phyloP scores from a whole-genome alignment of 1,140 invertebrate species.

The Drosophila kurseongensis region DNA sequence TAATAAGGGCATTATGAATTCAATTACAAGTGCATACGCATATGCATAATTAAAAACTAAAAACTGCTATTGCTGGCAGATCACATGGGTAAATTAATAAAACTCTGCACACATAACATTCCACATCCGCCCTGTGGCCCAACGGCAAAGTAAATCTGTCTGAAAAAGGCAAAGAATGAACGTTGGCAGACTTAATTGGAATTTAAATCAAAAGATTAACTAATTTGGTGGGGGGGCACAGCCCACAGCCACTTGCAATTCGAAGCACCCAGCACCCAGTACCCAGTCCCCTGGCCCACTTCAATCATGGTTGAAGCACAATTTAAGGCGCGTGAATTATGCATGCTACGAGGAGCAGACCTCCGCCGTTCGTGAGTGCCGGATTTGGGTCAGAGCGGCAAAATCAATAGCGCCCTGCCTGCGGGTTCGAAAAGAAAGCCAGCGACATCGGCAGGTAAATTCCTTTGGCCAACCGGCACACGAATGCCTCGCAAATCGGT shows the following conservation, averaged over 20 bases:
- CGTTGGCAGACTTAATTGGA: conserved; percentile 31
- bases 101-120: neutral
- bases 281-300: neutral
- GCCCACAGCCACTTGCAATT: neutral
- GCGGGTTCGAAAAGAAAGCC: neutral
- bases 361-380: conserved; percentile 6
- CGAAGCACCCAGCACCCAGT: no score
- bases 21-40: neutral
- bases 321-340: conserved; percentile 66
- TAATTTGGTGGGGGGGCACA: conserved; percentile 10
- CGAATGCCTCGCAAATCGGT: conserved; percentile 32
- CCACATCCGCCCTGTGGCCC: conserved; percentile 8
- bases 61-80: neutral
- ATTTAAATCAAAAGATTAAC: conserved; percentile 59
- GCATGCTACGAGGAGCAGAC: conserved; percentile 42
- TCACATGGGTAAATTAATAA: neutral
- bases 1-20: neutral
- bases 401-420: conserved; percentile 62
- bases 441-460: conserved; percentile 25
- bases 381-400: conserved; percentile 68
- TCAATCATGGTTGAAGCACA: conserved; percentile 44
- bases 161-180: conserved; percentile 13
- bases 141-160: conserved; percentile 17
- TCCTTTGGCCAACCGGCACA: conserved; percentile 6
- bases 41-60: neutral